These are phyloP conservation scores for Samia ricini DNA, from an alignment of 1,140 invertebrate species.

Conservation along the genomic window DNA sequence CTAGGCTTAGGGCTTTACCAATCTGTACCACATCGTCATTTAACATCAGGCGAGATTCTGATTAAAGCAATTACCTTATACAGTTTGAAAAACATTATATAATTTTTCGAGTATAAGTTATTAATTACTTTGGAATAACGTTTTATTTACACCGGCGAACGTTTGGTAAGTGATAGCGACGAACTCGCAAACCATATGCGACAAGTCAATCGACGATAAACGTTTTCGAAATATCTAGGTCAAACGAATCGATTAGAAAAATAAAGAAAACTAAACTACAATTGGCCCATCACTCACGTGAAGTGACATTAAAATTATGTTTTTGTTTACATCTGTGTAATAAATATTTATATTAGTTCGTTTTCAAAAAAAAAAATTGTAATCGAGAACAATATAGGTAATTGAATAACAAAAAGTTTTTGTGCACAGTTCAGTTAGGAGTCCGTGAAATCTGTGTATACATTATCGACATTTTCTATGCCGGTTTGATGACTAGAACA, in stretches of 20 bases:
- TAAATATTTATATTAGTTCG: not conserved
- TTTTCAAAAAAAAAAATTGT: not conserved
- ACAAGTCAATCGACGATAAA: conserved; percentile 8
- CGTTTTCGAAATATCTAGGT: conserved; percentile 12
- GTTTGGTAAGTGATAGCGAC: not conserved
- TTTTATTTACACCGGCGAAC: not conserved
- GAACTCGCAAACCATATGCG: not conserved
- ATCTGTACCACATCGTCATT: no score
- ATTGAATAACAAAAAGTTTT: not conserved
- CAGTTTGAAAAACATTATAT: no score
- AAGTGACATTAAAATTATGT: not conserved
- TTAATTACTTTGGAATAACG: not conserved
- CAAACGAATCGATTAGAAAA: conserved; percentile 18
- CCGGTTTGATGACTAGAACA: conserved; percentile 18
- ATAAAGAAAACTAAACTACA: conserved; percentile 3
- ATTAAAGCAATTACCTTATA: no score
- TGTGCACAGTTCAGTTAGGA: not conserved
- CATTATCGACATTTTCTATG: conserved; percentile 4
- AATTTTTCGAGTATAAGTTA: no score
- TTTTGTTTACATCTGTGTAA: not conserved
- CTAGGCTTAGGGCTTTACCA: no score
- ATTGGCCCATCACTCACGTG: not conserved
- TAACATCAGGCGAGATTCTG: no score
- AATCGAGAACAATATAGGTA: not conserved
- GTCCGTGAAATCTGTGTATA: not conserved